Conservation (phyloP, 2,113 vertebrate species). For the Butastur rufipennis region DNA sequence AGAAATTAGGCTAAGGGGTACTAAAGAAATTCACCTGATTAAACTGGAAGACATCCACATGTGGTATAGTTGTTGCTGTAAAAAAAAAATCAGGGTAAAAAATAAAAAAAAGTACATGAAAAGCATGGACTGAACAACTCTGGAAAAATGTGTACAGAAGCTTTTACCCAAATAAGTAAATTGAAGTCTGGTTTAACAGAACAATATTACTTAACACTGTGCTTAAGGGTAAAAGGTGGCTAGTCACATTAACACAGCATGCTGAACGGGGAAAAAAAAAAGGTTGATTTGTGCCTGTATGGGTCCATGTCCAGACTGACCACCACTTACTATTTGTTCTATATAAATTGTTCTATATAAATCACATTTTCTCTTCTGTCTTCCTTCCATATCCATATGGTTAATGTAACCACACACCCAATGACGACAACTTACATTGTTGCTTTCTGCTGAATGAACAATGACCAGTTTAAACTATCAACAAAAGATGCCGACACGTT, state of each 20-base stretch:
- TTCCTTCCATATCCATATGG: background rate
- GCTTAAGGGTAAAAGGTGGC: background rate
- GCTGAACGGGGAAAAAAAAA: background rate
- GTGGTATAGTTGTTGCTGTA: rapidly evolving
- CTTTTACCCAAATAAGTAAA: background rate
- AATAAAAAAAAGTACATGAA: background rate
- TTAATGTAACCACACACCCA: background rate
- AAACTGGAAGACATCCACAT: background rate
- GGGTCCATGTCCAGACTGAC: background rate
- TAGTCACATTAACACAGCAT: background rate
- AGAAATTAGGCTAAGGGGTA: background rate
- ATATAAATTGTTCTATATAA: background rate
- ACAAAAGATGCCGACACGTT: conserved; percentile 72
- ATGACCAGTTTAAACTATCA: conserved; percentile 76
- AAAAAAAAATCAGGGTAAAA: background rate
- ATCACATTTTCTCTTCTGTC: background rate
- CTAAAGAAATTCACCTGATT: background rate
- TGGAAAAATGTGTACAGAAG: background rate
- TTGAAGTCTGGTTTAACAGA: background rate
- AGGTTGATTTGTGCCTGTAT: background rate
- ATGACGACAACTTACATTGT: background rate
- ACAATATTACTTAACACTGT: background rate
- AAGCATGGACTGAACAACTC: background rate
- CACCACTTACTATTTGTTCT: background rate
- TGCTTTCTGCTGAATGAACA: background rate